Percentiles rank a stretch among this genome's conserved stretches.
Evolutionary conservation across 1,140 invertebrate species (phyloP).

Genomic region (Drosophila murphyi): DNA sequence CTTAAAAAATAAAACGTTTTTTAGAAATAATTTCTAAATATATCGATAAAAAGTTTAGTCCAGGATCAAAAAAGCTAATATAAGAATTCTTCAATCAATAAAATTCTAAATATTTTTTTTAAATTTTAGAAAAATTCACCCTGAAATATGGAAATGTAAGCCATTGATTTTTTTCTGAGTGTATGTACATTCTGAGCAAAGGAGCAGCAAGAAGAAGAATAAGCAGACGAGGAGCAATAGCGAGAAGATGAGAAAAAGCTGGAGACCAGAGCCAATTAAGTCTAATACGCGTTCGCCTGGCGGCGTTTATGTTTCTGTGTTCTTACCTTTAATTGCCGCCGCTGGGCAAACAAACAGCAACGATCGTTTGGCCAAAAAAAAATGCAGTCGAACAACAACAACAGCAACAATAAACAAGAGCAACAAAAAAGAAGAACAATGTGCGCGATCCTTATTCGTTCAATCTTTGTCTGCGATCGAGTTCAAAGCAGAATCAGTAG

Average conservation of each 20-base stretch:
- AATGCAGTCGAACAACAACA: conserved; percentile 9
- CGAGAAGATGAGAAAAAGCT: conserved; percentile 18
- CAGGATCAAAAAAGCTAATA: conserved; percentile 10
- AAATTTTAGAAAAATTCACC: too few relatives aligned
- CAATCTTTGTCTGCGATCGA: conserved; percentile 31
- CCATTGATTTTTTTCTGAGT: too few relatives aligned
- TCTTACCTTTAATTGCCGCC: conserved; percentile 47
- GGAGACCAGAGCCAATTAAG: conserved; percentile 61
- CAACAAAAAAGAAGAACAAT: conserved; percentile 20
- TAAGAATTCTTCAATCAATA: too few relatives aligned
- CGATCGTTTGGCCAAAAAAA: conserved; percentile 51
- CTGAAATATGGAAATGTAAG: too few relatives aligned
- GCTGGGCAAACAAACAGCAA: conserved; percentile 13
- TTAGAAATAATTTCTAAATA: too few relatives aligned
- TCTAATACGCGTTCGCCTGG: conserved; percentile 43
- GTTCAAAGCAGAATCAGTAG: conserved; percentile 26
- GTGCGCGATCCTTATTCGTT: conserved; percentile 25
- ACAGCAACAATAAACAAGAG: conserved; percentile 1
- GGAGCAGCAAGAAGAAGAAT: too few relatives aligned
- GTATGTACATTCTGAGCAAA: too few relatives aligned
- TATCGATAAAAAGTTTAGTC: not conserved
- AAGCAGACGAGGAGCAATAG: not conserved
- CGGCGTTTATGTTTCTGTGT: conserved; percentile 22
- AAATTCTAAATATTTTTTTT: too few relatives aligned
- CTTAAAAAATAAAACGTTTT: too few relatives aligned